Conservation (phyloP, 2,888 invertebrate genomes). For the Eubasilissa splendida region DNA sequence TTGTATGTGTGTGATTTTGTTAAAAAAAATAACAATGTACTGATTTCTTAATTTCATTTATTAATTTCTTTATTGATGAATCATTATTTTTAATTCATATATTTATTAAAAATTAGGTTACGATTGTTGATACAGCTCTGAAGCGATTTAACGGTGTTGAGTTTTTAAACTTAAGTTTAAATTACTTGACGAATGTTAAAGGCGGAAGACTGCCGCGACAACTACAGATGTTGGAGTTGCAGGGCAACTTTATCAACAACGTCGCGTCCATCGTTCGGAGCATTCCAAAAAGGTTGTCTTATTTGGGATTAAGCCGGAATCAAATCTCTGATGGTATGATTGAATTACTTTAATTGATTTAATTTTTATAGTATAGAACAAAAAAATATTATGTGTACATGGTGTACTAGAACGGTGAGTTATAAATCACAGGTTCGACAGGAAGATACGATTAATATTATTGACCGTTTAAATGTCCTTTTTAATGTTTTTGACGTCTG, state of each 20-base stretch:
- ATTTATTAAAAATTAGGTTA: neutral
- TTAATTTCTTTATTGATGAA: too few species aligned
- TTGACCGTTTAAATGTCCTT: too few species aligned
- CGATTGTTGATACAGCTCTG: conserved; percentile 21
- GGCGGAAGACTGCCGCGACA: conserved; percentile 65
- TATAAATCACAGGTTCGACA: too few species aligned
- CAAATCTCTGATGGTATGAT: conserved; percentile 63
- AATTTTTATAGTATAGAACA: neutral
- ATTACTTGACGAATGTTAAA: conserved; percentile 64
- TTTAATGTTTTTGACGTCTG: too few species aligned
- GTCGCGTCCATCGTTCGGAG: conserved; percentile 63
- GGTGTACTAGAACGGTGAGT: too few species aligned
- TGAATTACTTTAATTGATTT: neutral
- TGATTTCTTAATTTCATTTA: too few species aligned
- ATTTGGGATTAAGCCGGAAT: conserved; percentile 73
- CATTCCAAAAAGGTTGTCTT: conserved; percentile 66
- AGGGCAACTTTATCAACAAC: conserved; percentile 67
- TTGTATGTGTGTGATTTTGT: too few species aligned
- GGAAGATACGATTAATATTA: too few species aligned
- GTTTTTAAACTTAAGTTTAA: conserved; percentile 69
- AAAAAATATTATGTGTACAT: too few species aligned
- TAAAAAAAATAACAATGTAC: too few species aligned
- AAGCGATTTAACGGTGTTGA: conserved; percentile 65
- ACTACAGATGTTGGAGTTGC: conserved; percentile 68
- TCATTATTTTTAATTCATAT: too few species aligned